Evolutionary conservation across 2,888 invertebrate genomes (phyloP), one percentile per base, ranked within the genome.

Genomic region (Synanthedon andrenaeformis): DNA sequence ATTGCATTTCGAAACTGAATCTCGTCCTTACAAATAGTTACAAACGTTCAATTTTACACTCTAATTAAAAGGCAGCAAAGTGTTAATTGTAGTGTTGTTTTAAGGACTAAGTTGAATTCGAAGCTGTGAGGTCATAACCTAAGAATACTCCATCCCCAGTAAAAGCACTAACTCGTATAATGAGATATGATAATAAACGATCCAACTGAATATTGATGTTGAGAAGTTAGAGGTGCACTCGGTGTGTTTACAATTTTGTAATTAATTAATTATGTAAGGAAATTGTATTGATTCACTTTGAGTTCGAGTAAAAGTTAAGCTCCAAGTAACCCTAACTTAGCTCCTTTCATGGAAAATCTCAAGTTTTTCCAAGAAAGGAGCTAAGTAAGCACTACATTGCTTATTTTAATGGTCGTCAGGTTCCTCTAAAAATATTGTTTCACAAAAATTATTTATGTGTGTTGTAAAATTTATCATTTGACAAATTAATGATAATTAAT

Each of bases 141-240:
- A 82, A 85, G 74, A 82, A 83, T 73, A 83, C 82, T 76, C 42
- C 49, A 51, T 42, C 57, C 52, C 63, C 76, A 79, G 74, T 77
- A 76, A 78, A 76, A 83, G 83, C 83, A 83, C 86, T 87, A 87
- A 87, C 86, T 87, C 77, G 84, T 82, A 87, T 87, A 87, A 87
- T 87, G 87, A 87, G 86, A 87, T 87, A 87, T 86, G 87, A 86
- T 87, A 87, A 87, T 86, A 87, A 86, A 86, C 79, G 85, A 78
- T 78, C 72, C 74, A 71, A 72, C 79, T 79, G 86, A 87, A 87
- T 86, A 87, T 87, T 87, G 86, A 87, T 86, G 85, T 73, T 72
- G 74, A 70, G 78, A 86, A 53, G 82, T 84, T 83, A 76, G 76
- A 75, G 78, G 79, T 84, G 84, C 82, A 82, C 74, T 82, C 69